Evolutionary conservation across 1,140 invertebrate species (phyloP).

Genomic region (Zaprionus vittiger): DNA sequence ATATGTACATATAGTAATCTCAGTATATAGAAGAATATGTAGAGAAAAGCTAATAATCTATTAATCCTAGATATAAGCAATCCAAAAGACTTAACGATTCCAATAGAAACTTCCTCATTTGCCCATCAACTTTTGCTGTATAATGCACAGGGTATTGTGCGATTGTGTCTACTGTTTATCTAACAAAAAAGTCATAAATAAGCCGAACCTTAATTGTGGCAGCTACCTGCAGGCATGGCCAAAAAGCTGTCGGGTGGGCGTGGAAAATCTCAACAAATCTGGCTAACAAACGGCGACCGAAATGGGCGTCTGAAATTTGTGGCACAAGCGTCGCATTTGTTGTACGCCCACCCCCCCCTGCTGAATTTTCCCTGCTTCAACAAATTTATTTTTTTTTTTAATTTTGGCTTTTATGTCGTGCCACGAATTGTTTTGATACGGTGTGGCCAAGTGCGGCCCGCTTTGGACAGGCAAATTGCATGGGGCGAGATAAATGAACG

Average conservation of each 20-base stretch:
- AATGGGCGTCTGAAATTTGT: conserved; percentile 44
- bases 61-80: too few relatives aligned
- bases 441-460: conserved; percentile 48
- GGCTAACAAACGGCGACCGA: conserved; percentile 37
- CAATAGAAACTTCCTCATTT: too few relatives aligned
- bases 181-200: conserved; percentile 31
- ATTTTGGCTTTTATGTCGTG: conserved; percentile 14
- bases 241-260: conserved; percentile 42
- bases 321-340: conserved; percentile 34
- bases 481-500: conserved; percentile 76
- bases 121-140: not conserved
- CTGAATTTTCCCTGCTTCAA: not conserved
- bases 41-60: too few relatives aligned
- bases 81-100: too few relatives aligned
- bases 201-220: conserved; percentile 36
- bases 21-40: too few relatives aligned
- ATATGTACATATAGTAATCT: too few relatives aligned
- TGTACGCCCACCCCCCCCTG: not conserved
- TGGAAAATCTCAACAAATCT: conserved; percentile 47
- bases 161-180: not conserved
- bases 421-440: conserved; percentile 60
- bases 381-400: not conserved
- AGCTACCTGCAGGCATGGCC: conserved; percentile 35
- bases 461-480: conserved; percentile 76
- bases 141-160: conserved; percentile 19